These are phyloP conservation scores for Hoplostethus atlanticus DNA, from an alignment of 2,797 vertebrate species.

Conservation along the genomic window DNA sequence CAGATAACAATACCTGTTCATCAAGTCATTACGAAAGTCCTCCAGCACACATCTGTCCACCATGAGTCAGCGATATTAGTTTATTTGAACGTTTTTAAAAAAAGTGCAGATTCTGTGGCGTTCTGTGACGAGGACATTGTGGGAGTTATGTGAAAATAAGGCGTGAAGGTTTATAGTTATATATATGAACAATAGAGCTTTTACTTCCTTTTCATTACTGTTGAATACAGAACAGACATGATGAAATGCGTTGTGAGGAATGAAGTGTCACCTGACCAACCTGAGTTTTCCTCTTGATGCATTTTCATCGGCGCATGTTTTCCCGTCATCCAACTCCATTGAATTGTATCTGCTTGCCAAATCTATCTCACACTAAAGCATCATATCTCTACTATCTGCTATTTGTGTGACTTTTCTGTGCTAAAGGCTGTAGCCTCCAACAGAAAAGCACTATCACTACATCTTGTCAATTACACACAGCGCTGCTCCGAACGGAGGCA, in stretches of 20 bases:
- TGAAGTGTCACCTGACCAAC: too few species aligned
- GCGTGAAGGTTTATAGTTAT: background rate
- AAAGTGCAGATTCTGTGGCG: background rate
- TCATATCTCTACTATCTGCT: slow-evolving; percentile 18
- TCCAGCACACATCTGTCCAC: background rate
- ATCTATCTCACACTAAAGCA: background rate
- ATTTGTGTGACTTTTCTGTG: slow-evolving; percentile 10
- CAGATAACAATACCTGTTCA: too few species aligned
- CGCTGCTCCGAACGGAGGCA: slow-evolving; percentile 40
- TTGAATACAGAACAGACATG: background rate
- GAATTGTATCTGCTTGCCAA: slow-evolving; percentile 8
- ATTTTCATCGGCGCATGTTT: too few species aligned
- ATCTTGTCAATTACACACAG: slow-evolving; percentile 47
- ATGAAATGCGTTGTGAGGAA: too few species aligned
- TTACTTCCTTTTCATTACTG: background rate
- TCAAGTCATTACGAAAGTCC: too few species aligned
- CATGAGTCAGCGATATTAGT: background rate
- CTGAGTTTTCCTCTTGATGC: too few species aligned
- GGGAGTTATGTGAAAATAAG: background rate
- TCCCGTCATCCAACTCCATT: too few species aligned
- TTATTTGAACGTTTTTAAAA: background rate
- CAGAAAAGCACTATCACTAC: slow-evolving; percentile 32
- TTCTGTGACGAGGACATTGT: background rate
- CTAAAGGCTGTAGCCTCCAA: slow-evolving; percentile 26
- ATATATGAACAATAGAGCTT: background rate